A percentile compares a stretch with the other conserved stretches of the same genome.
Conservation (phyloP, 2,888 invertebrate genomes). For the Ophion slaviceki region DNA sequence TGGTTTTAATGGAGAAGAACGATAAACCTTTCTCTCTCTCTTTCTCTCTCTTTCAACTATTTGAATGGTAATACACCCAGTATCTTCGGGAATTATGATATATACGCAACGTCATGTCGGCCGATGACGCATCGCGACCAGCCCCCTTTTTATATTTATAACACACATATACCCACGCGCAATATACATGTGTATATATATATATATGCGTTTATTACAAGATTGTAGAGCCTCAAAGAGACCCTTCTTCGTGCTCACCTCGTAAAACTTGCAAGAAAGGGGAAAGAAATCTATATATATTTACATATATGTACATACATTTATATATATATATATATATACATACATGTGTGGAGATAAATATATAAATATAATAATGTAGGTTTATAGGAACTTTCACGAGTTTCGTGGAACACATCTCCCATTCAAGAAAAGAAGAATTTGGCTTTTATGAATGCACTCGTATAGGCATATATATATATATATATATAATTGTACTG, state of each 20-base stretch:
- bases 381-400: conserved; percentile 59
- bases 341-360: neutral
- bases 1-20: conserved; percentile 36
- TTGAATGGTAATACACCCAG: conserved; percentile 57
- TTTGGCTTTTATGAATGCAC: conserved; percentile 39
- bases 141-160: conserved; percentile 52
- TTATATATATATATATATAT: neutral
- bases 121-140: conserved; percentile 56
- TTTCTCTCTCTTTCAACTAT: conserved; percentile 52
- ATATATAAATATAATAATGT: conserved; percentile 32
- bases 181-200: neutral
- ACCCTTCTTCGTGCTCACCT: conserved; percentile 55
- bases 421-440: conserved; percentile 37
- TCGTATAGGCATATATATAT: neutral
- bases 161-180: conserved; percentile 44
- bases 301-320: neutral
- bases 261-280: conserved; percentile 51
- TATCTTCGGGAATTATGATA: conserved; percentile 57
- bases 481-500: neutral
- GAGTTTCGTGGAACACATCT: conserved; percentile 50
- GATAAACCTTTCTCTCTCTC: conserved; percentile 36
- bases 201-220: conserved; percentile 19
- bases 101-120: conserved; percentile 57
- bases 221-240: conserved; percentile 53
- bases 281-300: conserved; percentile 2